phyloP scores from a whole-genome alignment of 2,888 invertebrate genomes.

The Apotomis capreana region DNA sequence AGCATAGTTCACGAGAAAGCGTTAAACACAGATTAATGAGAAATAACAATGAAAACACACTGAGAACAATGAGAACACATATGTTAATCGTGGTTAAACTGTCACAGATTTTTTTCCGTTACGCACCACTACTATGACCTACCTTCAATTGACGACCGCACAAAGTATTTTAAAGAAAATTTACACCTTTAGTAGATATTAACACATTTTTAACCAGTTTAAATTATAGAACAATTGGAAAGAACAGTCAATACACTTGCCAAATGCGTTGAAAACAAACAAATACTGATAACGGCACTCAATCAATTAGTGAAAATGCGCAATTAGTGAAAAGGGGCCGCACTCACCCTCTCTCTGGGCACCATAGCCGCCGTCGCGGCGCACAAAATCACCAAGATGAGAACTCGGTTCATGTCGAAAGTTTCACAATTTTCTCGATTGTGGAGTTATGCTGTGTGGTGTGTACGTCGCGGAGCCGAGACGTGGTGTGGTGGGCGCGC shows the following conservation, averaged over 20 bases:
- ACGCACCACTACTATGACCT: neutral
- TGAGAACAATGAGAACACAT: too few species aligned
- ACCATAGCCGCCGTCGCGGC: slow-evolving; percentile 62
- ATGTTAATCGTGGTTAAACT: too few species aligned
- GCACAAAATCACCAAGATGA: slow-evolving; percentile 58
- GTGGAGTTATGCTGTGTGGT: slow-evolving; percentile 16
- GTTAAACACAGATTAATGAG: neutral
- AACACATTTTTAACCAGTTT: neutral
- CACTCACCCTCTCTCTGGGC: slow-evolving; percentile 64
- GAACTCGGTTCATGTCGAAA: slow-evolving; percentile 59
- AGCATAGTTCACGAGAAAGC: neutral
- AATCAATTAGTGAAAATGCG: neutral
- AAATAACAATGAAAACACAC: neutral
- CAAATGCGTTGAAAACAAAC: slow-evolving; percentile 32
- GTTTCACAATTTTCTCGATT: slow-evolving; percentile 5
- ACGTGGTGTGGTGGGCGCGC: slow-evolving; percentile 31
- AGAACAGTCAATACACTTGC: neutral
- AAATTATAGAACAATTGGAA: neutral
- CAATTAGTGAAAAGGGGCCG: slow-evolving; percentile 25
- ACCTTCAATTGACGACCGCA: neutral
- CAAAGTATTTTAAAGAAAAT: neutral
- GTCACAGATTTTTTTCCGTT: too few species aligned
- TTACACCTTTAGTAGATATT: neutral
- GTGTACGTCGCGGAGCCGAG: slow-evolving; percentile 25
- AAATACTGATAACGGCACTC: neutral